Percentiles rank a stretch among this genome's conserved stretches.
phyloP scores from a whole-genome alignment of 2,113 vertebrate genomes.

The Holacanthus passer region DNA sequence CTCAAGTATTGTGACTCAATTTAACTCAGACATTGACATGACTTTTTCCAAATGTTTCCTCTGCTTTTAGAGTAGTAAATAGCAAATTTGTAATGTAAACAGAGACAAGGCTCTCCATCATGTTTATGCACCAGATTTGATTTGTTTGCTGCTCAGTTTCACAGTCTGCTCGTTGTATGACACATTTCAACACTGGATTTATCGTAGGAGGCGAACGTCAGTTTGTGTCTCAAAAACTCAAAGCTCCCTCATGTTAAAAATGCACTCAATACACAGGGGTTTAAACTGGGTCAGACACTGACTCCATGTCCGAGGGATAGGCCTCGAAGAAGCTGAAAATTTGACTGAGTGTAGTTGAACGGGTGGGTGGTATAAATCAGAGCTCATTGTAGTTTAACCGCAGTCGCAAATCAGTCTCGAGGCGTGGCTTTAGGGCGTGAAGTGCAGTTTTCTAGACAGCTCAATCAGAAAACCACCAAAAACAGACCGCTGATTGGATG shows the following conservation, averaged over 20 bases:
- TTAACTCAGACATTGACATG: background rate
- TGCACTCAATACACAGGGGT: background rate
- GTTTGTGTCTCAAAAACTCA: background rate
- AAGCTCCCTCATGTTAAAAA: too few species aligned
- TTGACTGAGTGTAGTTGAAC: conserved; percentile 33
- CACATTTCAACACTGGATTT: conserved; percentile 14
- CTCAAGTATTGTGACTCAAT: background rate
- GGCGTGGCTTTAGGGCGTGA: conserved; percentile 59
- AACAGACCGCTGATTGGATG: conserved; percentile 37
- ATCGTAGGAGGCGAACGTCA: conserved; percentile 1
- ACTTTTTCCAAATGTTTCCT: background rate
- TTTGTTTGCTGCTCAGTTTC: conserved; percentile 21
- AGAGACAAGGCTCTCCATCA: background rate
- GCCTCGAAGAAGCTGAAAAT: background rate
- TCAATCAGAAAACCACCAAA: conserved; percentile 60
- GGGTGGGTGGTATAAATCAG: conserved; percentile 39
- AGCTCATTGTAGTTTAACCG: conserved; percentile 34
- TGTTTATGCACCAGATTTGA: conserved; percentile 13
- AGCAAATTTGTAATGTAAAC: background rate
- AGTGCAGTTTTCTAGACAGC: conserved; percentile 31
- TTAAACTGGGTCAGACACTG: conserved; percentile 13
- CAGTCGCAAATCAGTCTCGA: conserved; percentile 1
- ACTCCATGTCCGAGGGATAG: background rate
- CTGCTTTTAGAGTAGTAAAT: background rate
- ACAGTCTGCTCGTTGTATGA: background rate